Conservation (phyloP, 2,888 invertebrate genomes). For the Malthinus seriepunctatus region DNA sequence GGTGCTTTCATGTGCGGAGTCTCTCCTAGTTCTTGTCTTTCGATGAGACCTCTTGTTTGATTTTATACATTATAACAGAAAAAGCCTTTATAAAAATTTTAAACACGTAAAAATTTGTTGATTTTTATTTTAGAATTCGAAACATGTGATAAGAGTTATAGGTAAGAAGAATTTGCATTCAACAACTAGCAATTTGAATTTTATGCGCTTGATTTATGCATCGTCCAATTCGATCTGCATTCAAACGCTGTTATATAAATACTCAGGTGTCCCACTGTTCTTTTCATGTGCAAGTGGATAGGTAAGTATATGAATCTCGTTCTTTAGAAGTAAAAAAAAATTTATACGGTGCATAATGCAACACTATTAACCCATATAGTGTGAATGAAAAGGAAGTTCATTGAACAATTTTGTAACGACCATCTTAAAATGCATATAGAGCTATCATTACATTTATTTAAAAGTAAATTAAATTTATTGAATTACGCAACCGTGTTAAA, state of each 20-base stretch:
- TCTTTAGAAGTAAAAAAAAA: not conserved
- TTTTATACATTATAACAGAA: constrained; percentile 10
- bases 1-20: constrained; percentile 13
- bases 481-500: constrained; percentile 10
- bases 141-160: too few species aligned
- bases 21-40: constrained; percentile 14
- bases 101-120: not conserved
- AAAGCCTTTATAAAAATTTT: not conserved
- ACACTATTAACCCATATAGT: constrained; percentile 22
- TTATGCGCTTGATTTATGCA: not conserved
- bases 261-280: constrained; percentile 28
- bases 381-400: constrained; percentile 27
- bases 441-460: constrained; percentile 4
- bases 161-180: too few species aligned
- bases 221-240: constrained; percentile 11
- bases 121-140: too few species aligned
- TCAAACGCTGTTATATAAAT: constrained; percentile 11
- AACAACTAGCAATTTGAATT: too few species aligned
- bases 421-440: constrained; percentile 6
- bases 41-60: constrained; percentile 14
- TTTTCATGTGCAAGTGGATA: constrained; percentile 29
- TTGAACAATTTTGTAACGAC: constrained; percentile 28
- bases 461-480: constrained; percentile 7
- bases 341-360: constrained; percentile 23
- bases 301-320: constrained; percentile 16